Evolutionary conservation across 1,140 invertebrate species (phyloP).

Genomic region (Polypedilum pembai): DNA sequence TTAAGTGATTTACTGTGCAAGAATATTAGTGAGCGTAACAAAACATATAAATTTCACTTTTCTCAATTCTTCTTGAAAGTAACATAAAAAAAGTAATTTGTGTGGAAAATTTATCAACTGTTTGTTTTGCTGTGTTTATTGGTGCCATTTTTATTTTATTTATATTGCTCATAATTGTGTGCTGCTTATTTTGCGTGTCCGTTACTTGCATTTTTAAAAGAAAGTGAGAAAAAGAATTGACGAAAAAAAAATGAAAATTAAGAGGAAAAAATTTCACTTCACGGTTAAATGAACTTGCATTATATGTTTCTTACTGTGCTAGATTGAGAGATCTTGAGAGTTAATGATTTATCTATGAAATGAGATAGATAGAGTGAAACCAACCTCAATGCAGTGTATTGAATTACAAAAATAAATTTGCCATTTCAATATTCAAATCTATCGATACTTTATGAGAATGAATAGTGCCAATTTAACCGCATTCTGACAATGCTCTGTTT

Average conservation of each 20-base stretch:
- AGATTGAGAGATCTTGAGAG: background rate
- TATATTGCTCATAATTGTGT: background rate
- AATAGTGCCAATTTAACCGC: too few relatives aligned
- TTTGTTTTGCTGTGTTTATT: background rate
- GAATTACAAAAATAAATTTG: too few relatives aligned
- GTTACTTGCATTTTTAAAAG: conserved; percentile 15
- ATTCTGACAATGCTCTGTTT: too few relatives aligned
- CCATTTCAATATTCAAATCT: too few relatives aligned
- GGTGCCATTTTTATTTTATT: conserved; percentile 17
- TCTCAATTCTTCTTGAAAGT: background rate
- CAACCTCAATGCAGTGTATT: too few relatives aligned
- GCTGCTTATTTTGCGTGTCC: conserved; percentile 15
- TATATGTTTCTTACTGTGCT: background rate
- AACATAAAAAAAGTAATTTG: conserved; percentile 4
- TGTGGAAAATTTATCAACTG: background rate
- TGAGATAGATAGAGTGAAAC: too few relatives aligned
- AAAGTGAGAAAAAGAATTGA: background rate
- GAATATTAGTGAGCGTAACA: conserved; percentile 21
- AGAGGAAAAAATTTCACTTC: background rate
- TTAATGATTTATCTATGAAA: too few relatives aligned
- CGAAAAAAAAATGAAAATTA: conserved; percentile 2
- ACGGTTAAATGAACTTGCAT: background rate
- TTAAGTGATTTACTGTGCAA: conserved; percentile 21
- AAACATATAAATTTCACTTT: conserved; percentile 22
- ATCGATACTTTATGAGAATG: too few relatives aligned